A percentile compares a stretch with the other conserved stretches of the same genome.
Conservation (phyloP, 2,113 vertebrate genomes). For the Smithornis capensis region DNA sequence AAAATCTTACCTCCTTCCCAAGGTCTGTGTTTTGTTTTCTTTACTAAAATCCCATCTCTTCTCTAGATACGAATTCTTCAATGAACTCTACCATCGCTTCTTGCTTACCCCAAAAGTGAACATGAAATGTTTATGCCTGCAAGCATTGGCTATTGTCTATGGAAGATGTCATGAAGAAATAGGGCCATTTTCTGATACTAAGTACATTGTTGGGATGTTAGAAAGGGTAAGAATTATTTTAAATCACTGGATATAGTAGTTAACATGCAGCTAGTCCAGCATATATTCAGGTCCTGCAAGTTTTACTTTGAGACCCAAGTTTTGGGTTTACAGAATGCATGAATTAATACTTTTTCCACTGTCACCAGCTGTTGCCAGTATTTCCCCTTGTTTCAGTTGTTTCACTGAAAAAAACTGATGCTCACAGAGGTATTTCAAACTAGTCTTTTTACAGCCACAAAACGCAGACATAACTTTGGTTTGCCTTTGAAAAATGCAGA, state of each 20-base stretch:
- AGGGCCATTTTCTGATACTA: slow-evolving; percentile 93
- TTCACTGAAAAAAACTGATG: background rate
- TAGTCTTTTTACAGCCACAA: background rate
- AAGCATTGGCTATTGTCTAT: slow-evolving; percentile 96
- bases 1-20: background rate
- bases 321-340: background rate
- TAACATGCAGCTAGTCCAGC: background rate
- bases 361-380: background rate
- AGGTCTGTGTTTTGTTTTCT: background rate
- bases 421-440: background rate
- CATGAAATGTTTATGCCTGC: slow-evolving; percentile 98
- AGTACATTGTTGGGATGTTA: slow-evolving; percentile 96
- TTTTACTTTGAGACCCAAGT: background rate
- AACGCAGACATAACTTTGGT: background rate
- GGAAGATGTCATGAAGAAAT: slow-evolving; percentile 96
- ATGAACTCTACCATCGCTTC: slow-evolving; percentile 98
- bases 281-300: background rate
- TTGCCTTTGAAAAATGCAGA: background rate
- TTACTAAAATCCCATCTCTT: background rate
- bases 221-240: slow-evolving; percentile 84
- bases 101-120: slow-evolving; percentile 96
- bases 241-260: background rate
- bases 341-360: background rate
- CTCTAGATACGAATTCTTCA: slow-evolving; percentile 96
- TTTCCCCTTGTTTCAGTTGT: background rate